Evolutionary conservation across 1,140 invertebrate genomes (phyloP).

Genomic region (Drosophila ercepeae): DNA sequence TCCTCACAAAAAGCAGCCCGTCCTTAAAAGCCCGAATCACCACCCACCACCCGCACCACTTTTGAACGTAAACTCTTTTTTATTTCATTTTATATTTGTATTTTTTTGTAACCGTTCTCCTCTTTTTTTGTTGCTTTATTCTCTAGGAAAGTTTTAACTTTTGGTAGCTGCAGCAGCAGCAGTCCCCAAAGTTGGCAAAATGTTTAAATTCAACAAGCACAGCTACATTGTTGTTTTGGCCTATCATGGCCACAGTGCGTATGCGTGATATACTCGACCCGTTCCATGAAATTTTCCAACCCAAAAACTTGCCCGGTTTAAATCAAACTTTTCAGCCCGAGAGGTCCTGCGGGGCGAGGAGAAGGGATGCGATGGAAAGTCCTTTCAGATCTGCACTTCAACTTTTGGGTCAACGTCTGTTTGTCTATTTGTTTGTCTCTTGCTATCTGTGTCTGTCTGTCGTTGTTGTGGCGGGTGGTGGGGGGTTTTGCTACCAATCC

Average conservation of each 20-base stretch:
- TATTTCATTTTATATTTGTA: constrained; percentile 49
- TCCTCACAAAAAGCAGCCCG: constrained; percentile 43
- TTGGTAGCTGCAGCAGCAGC: constrained; percentile 42
- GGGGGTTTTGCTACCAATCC: constrained; percentile 34
- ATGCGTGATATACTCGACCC: constrained; percentile 73
- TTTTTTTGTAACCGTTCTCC: constrained; percentile 7
- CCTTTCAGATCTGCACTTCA: constrained; percentile 78
- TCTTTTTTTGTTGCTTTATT: constrained; percentile 5
- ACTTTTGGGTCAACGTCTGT: constrained; percentile 81
- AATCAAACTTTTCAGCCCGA: constrained; percentile 66
- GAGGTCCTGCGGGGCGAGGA: not conserved
- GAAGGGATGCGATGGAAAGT: constrained; percentile 14
- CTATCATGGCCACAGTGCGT: constrained; percentile 67
- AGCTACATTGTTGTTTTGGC: constrained; percentile 40
- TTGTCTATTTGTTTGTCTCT: constrained; percentile 78
- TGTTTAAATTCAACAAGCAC: constrained; percentile 71
- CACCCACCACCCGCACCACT: constrained; percentile 2
- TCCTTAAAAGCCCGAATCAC: constrained; percentile 13
- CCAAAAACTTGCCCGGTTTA: constrained; percentile 76
- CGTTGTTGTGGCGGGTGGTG: constrained; percentile 11
- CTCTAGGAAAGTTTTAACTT: constrained; percentile 69
- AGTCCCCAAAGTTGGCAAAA: constrained; percentile 68
- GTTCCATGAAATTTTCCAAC: constrained; percentile 26
- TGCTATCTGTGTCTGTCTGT: constrained; percentile 67
- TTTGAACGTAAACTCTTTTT: constrained; percentile 72